Evolutionary conservation across 2,113 vertebrate genomes (phyloP), one percentile per base, ranked within the genome.

Genomic region (Tonatia bakeri): DNA sequence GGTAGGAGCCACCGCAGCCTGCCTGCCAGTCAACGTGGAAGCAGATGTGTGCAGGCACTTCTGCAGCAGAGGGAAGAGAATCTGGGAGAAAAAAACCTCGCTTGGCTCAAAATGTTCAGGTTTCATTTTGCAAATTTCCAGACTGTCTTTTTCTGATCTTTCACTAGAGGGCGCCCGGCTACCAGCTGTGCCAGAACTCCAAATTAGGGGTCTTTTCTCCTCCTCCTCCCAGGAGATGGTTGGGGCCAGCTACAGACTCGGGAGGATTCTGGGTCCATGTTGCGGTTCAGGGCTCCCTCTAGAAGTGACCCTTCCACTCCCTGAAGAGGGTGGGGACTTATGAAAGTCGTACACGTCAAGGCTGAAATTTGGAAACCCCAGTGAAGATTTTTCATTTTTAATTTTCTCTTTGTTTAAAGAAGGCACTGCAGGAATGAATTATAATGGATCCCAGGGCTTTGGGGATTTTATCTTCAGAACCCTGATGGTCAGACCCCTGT

Each of bases 131-230:
- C 56, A 2, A 15, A 65, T n/a, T 52, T 81, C 59, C 52, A 24
- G 54, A 0, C 31, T 70, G 90, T 52, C 45, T 50, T 96, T 82
- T 59, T 56, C 31, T 0, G 2, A 1, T 69, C 0, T 1, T n/a
- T 88, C 97, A 96, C 95, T 38, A 72, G 97, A 96, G 97, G 94
- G 94, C 79, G 70, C 54, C 59, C 92, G 45, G 64, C 56, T n/a
- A 93, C 89, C 96, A 73, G 82, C 31, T 31, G 77, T 95, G 45
- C 43, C 33, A 0, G 61, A 0, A 14, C 16, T 90, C 52, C 26
- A 1, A 5, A 65, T 0, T 8, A 43, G 24, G 52, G 36, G 0
- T 31, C 31, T 67, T 65, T 13, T 7, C 38, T 5, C 22, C n/a
- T 10, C 3, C 36, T 13, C 28, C 65, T 75, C 69, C 54, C 24